Base-by-base conservation (phyloP, 2,797 vertebrate genomes). In the Tokudaia muenninki region DNA sequence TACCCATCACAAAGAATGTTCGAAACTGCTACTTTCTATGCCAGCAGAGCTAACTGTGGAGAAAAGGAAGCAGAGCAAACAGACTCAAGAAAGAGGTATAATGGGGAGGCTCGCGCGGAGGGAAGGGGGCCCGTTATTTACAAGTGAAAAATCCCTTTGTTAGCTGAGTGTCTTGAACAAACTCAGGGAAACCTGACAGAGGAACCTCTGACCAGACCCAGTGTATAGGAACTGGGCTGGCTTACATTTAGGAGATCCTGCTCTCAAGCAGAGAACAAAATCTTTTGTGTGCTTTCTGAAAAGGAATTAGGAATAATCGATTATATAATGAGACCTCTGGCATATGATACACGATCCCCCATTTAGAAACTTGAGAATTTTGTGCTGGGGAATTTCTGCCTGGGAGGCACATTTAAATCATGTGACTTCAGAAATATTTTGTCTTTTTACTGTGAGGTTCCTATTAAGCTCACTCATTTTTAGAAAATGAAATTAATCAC, bases 71-170 rank as follows among this genome's bases (percentile, higher is more conserved):
- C 77, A 87, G 93, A 96, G 59, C 74, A 94, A 96, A 89, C 61
- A 94, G 94, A 44, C 81, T 87, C 14, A 34, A 94, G 94, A 95
- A 92, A 93, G 94, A 87, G 61, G 55, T 34, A 61, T 24, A 91
- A 92, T 84, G 31, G 77, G 79, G 74, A 77, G n/a, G 78, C 24
- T 91, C n/a, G 1, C 13, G 29, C 88, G 52, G 41, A n/a, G 74
- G 44, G 74, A 6, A 4, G 1, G 6, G 29, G 72, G 57, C 90
- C 90, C 90, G 91, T 97, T 96, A 97, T 83, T 94, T 83, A 91
- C 97, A 97, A 95, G 78, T 4, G 90, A 96, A 95, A 97, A 97
- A 91, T 91, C 63, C 90, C 63, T 96, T 97, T 96, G 93, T 98
- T 77, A n/a, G 63, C 31, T 83, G 80, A 83, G 14, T 70, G 74